Evolutionary conservation across 2,888 invertebrate genomes (phyloP).

Genomic region (Ophion obscuratus): DNA sequence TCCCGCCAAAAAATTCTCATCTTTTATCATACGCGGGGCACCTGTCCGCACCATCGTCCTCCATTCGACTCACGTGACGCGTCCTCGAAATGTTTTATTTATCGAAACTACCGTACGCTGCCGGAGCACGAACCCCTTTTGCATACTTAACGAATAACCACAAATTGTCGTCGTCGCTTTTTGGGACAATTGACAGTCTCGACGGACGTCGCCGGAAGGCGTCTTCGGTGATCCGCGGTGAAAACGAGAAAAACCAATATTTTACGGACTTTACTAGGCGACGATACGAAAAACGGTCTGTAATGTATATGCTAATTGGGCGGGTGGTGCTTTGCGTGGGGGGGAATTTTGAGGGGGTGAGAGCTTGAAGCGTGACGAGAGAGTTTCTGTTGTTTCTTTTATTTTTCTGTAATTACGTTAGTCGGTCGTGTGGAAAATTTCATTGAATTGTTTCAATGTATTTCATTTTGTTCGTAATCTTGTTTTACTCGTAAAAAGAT

Average conservation of each 20-base stretch:
- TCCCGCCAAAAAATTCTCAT: constrained; percentile 10
- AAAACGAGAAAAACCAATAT: neutral
- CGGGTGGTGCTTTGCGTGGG: constrained; percentile 1
- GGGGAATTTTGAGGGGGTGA: neutral
- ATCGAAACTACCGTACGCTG: constrained; percentile 24
- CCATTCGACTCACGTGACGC: neutral
- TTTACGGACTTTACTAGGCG: neutral
- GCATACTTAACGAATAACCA: constrained; percentile 45
- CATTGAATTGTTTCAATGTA: neutral
- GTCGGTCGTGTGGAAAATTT: neutral
- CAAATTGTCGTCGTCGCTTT: constrained; percentile 26
- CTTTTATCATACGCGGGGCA: constrained; percentile 35
- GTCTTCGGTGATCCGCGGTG: neutral
- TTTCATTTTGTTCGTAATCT: no score
- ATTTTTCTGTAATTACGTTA: neutral
- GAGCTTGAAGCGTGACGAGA: neutral
- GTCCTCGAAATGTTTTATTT: constrained; percentile 40
- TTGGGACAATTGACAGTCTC: neutral
- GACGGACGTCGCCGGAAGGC: neutral
- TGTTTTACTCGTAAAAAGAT: no score
- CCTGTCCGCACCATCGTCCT: constrained; percentile 38
- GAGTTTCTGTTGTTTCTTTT: neutral
- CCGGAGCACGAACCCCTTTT: constrained; percentile 21
- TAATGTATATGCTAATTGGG: constrained; percentile 16
- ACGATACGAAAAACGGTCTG: neutral